These are phyloP conservation scores for Atrichornis clamosus DNA, from an alignment of 2,113 vertebrate genomes.

Conservation along the genomic window DNA sequence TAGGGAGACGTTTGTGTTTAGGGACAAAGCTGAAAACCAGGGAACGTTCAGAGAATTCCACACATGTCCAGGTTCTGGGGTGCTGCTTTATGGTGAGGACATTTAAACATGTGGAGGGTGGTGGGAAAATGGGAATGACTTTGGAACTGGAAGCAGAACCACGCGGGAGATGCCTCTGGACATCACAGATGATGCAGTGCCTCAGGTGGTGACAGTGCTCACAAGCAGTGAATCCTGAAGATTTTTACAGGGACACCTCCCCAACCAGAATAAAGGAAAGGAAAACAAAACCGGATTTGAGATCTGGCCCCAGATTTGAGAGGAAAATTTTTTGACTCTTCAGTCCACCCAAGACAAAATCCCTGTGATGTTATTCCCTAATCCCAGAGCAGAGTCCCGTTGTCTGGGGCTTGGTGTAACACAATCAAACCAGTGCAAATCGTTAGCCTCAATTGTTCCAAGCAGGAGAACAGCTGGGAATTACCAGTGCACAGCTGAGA, in stretches of 20 bases:
- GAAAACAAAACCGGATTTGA: background rate
- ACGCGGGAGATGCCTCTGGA: background rate
- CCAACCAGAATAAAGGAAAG: background rate
- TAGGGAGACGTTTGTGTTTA: background rate
- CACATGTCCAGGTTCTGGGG: background rate
- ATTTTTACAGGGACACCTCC: background rate
- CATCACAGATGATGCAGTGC: background rate
- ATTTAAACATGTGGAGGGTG: accelerated
- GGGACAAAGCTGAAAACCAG: background rate
- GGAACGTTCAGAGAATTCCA: background rate
- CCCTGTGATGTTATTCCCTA: background rate
- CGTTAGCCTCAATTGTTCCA: background rate
- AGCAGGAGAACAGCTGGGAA: background rate
- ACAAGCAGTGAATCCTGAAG: background rate
- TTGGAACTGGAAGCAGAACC: background rate
- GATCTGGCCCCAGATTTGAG: background rate
- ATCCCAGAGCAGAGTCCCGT: background rate
- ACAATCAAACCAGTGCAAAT: accelerated
- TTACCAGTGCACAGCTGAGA: background rate
- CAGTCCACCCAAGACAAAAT: background rate
- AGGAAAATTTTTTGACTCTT: background rate
- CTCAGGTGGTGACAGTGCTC: background rate
- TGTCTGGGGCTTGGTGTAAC: background rate
- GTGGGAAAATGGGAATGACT: background rate
- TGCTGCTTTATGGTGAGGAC: background rate